Percentiles rank a stretch among this genome's conserved stretches.
phyloP scores from a whole-genome alignment of 2,888 invertebrate genomes.

The Aradus depressus region DNA sequence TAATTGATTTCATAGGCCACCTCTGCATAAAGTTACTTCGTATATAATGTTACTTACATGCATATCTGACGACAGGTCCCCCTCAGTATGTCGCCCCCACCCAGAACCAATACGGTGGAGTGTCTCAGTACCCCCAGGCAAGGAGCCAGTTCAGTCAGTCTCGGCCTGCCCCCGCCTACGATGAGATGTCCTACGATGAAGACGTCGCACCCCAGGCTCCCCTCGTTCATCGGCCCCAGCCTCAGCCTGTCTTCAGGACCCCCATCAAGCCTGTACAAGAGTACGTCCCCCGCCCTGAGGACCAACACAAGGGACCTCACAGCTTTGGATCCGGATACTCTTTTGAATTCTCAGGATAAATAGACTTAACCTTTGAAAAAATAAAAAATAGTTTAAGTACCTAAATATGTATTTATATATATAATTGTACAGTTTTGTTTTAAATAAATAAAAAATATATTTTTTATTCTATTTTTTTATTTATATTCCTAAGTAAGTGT shows the following conservation, averaged over 20 bases:
- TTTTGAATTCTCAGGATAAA: slow-evolving; percentile 48
- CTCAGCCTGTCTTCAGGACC: slow-evolving; percentile 13
- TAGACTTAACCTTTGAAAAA: background rate
- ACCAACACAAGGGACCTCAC: slow-evolving; percentile 41
- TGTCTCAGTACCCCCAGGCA: slow-evolving; percentile 16
- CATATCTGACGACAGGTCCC: too few species aligned
- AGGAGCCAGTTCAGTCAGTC: slow-evolving; percentile 12
- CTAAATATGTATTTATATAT: too few species aligned
- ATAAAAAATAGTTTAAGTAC: too few species aligned
- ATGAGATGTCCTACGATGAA: slow-evolving; percentile 25
- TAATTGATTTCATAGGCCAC: too few species aligned
- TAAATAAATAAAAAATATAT: too few species aligned
- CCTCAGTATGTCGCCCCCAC: slow-evolving; percentile 11
- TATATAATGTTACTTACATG: too few species aligned
- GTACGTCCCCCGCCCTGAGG: slow-evolving; percentile 34
- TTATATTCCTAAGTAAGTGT: too few species aligned
- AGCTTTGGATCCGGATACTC: slow-evolving; percentile 51
- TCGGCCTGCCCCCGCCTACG: slow-evolving; percentile 18
- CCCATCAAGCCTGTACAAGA: slow-evolving; percentile 16
- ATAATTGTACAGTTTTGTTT: too few species aligned
- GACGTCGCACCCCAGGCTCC: slow-evolving; percentile 10
- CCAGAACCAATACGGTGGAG: too few species aligned
- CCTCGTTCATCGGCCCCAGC: slow-evolving; percentile 4
- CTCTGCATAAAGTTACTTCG: too few species aligned
- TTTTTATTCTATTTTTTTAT: too few species aligned